Evolutionary conservation across 2,888 invertebrate genomes (phyloP).

Genomic region (Fragum whitleyi): DNA sequence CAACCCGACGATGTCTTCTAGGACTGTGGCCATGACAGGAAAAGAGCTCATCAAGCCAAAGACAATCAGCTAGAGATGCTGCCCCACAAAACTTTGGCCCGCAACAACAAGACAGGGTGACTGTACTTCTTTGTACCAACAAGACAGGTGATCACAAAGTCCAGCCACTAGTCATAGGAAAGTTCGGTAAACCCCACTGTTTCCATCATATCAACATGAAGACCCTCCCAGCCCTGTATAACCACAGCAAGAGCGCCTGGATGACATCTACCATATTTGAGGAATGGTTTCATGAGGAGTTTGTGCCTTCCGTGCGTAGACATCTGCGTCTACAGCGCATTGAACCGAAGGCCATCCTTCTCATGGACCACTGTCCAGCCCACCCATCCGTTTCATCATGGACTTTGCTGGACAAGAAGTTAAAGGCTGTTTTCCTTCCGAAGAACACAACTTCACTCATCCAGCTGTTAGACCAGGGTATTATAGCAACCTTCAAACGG

Average conservation of each 20-base stretch:
- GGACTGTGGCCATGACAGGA: not conserved
- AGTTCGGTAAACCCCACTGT: conserved; percentile 10
- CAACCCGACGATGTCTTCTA: not conserved
- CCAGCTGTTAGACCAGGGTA: no score
- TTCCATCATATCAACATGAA: conserved; percentile 10
- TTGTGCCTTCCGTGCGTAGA: conserved; percentile 2
- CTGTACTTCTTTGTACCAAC: not conserved
- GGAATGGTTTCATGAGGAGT: conserved; percentile 9
- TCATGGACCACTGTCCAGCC: conserved; percentile 3
- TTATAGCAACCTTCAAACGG: not conserved
- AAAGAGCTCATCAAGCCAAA: not conserved
- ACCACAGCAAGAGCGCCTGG: not conserved
- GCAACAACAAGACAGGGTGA: conserved; percentile 4
- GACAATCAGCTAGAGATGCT: conserved; percentile 6
- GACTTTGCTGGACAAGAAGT: not conserved
- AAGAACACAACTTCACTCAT: no score
- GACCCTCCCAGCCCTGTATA: not conserved
- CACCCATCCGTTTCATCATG: not conserved
- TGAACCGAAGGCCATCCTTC: no score
- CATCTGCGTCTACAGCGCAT: no score
- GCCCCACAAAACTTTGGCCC: not conserved
- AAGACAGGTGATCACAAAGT: conserved; percentile 15
- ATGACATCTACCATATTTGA: not conserved
- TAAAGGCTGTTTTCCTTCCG: not conserved
- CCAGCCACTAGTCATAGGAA: conserved; percentile 17